phyloP scores from a whole-genome alignment of 2,113 vertebrate genomes.

The Peucedramus taeniatus region DNA sequence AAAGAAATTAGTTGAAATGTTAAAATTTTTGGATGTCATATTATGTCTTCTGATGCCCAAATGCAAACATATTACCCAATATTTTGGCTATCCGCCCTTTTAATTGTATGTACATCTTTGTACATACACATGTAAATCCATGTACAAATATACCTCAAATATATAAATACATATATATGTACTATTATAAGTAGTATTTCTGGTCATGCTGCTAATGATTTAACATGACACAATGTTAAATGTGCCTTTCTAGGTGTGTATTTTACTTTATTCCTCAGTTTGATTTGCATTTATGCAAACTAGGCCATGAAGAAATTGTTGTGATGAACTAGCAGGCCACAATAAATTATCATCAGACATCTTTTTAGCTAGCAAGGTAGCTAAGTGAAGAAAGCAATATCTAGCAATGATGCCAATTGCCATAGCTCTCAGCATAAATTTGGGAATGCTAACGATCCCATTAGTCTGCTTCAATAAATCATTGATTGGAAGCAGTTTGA shows the following conservation, averaged over 20 bases:
- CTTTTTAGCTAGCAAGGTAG: neutral
- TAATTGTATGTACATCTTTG: neutral
- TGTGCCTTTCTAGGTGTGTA: fast-evolving
- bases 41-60: neutral
- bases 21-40: neutral
- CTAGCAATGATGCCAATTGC: neutral
- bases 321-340: neutral
- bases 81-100: neutral
- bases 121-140: neutral
- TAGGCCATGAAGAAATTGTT: neutral
- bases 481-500: neutral
- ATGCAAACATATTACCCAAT: neutral
- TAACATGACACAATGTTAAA: neutral
- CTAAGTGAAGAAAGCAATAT: neutral
- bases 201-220: neutral
- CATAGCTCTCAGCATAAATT: neutral
- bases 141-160: neutral
- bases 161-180: neutral
- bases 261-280: neutral
- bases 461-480: neutral
- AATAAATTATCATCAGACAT: neutral
- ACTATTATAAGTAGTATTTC: neutral
- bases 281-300: neutral
- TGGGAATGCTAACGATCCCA: neutral
- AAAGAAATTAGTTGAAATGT: neutral